Evolutionary conservation across 2,888 invertebrate species (phyloP).

Genomic region (Cepaea hortensis): DNA sequence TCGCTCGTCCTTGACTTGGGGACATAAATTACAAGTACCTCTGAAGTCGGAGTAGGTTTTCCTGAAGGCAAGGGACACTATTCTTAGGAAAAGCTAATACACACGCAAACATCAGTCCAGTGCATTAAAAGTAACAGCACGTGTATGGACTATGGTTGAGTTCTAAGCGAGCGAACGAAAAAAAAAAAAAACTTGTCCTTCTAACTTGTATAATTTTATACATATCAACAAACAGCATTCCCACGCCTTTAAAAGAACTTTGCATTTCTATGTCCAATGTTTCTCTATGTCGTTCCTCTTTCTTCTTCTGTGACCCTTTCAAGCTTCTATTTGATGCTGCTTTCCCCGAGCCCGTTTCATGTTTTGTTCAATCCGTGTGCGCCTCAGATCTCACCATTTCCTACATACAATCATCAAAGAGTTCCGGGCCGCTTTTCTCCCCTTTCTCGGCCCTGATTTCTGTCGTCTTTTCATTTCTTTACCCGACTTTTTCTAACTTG

Average conservation of each 20-base stretch:
- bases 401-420: slow-evolving; percentile 20
- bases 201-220: neutral
- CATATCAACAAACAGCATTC: too few species aligned
- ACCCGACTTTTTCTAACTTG: slow-evolving; percentile 6
- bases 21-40: too few species aligned
- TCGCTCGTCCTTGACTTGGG: too few species aligned
- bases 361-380: neutral
- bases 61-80: too few species aligned
- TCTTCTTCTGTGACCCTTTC: neutral
- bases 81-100: too few species aligned
- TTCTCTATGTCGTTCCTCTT: neutral
- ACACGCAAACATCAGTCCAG: too few species aligned
- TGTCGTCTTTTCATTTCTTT: slow-evolving; percentile 12
- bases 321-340: neutral
- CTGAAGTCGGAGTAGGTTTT: too few species aligned
- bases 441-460: neutral
- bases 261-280: neutral
- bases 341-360: neutral
- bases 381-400: slow-evolving; percentile 21
- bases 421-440: neutral
- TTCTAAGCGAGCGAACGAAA: too few species aligned
- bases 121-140: too few species aligned
- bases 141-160: too few species aligned
- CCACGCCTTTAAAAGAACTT: neutral
- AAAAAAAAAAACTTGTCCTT: neutral